Evolutionary conservation across 2,888 invertebrate genomes (phyloP), one percentile per base, ranked within the genome.

Genomic region (Coelopa pilipes): DNA sequence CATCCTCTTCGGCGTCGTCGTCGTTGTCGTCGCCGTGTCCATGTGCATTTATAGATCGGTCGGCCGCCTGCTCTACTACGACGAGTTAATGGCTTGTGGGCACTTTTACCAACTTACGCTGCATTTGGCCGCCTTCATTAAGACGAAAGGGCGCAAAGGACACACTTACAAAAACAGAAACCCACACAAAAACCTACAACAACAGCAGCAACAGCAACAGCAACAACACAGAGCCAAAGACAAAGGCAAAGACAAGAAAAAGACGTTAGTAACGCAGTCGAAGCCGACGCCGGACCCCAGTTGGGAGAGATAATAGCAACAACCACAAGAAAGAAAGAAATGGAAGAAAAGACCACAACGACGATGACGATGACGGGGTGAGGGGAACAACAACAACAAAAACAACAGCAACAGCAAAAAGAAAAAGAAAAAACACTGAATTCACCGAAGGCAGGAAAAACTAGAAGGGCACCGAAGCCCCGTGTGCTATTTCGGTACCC

Each of bases 11-110:
- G 59, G 45, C 13, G n/a, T 9, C 47, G 9, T 59, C 24, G n/a
- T 59, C 47, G 12, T 69, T 17, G 7, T 55, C 47, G 11, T 34
- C 13, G 24, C 19, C 66, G 45, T 66, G 50, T 66, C 46, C 65
- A n/a, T 65, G 65, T 65, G 65, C 65, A 12, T 60, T 60, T 70
- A 70, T 49, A 70, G 59, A 15, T 70, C 21, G n/a, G n/a, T n/a
- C 70, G 24, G 57, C 10, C 19, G 19, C 59, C 17, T 15, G 57
- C 46, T 69, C 45, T 57, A 69, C 69, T 59, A 82, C 82, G 81
- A 82, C 82, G 81, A 84, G 82, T 85, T 85, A 84, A 84, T 84
- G 84, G 82, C 83, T 84, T 82, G 81, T 81, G 80, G 82, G 80
- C 82, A 82, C 68, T 72, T 74, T 69, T 72, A 69, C 69, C 60